phyloP scores from a whole-genome alignment of 1,140 invertebrate species.

The Scaptomyza pallida region DNA sequence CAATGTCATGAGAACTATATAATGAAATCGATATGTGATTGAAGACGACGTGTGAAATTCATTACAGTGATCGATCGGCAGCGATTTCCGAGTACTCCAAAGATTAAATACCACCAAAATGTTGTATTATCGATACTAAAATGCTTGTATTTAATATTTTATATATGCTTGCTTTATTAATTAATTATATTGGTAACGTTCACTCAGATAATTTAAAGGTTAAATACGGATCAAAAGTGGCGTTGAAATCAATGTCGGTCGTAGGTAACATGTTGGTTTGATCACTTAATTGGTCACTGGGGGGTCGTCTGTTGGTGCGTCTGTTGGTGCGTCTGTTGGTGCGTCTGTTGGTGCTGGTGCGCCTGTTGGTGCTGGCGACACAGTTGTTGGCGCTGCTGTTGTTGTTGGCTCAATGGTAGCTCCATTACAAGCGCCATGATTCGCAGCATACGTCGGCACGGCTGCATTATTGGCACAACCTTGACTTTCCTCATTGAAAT shows the following conservation, averaged over 20 bases:
- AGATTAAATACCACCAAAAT: no score
- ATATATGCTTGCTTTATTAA: conserved; percentile 32
- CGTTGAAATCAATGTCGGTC: no score
- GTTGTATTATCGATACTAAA: neutral
- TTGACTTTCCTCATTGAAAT: conserved; percentile 43
- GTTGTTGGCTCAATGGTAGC: conserved; percentile 2
- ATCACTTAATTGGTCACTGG: neutral
- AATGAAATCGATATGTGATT: neutral
- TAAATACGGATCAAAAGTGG: neutral
- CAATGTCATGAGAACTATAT: neutral
- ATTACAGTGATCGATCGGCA: no score
- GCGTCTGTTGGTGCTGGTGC: neutral
- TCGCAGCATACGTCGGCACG: neutral
- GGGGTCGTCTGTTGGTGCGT: neutral
- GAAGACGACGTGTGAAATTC: no score
- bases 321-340: neutral
- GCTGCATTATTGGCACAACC: neutral
- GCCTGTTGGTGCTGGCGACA: neutral
- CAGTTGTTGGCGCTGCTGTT: neutral
- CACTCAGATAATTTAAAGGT: neutral
- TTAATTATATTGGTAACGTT: neutral
- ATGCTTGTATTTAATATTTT: neutral
- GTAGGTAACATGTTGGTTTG: no score
- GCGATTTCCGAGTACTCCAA: no score
- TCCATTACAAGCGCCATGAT: conserved; percentile 43